phyloP scores from a whole-genome alignment of 2,113 vertebrate species.

The Ailuropoda melanoleuca region DNA sequence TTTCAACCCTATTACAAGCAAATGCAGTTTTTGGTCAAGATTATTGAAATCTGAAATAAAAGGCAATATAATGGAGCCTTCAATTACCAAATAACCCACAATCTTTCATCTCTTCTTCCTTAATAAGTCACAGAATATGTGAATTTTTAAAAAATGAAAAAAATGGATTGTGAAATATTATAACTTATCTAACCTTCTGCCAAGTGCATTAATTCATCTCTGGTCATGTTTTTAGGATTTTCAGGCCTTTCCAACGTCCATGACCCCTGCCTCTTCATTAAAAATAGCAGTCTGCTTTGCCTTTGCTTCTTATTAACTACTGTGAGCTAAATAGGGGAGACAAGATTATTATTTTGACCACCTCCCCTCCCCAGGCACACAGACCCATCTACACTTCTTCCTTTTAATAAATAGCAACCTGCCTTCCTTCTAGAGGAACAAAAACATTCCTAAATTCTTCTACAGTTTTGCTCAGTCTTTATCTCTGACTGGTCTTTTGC shows the following conservation, averaged over 20 bases:
- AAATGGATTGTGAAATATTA: constrained; percentile 75
- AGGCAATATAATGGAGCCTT: constrained; percentile 65
- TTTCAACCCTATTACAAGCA: constrained; percentile 57
- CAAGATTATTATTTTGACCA: background rate
- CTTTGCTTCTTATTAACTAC: background rate
- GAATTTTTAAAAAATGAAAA: constrained; percentile 68
- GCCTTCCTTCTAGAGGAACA: background rate
- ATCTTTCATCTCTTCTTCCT: constrained; percentile 76
- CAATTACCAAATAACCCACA: constrained; percentile 71
- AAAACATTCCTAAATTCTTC: constrained; percentile 28
- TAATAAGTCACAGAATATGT: constrained; percentile 76
- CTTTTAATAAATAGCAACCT: background rate
- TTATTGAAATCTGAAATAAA: constrained; percentile 74
- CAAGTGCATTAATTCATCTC: constrained; percentile 60
- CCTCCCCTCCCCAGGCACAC: fast-evolving
- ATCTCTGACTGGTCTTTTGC: background rate
- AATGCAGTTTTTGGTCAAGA: constrained; percentile 73
- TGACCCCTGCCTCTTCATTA: background rate
- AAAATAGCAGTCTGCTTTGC: background rate
- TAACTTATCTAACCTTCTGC: constrained; percentile 78
- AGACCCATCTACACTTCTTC: background rate
- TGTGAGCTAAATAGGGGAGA: background rate
- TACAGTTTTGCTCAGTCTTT: constrained; percentile 16
- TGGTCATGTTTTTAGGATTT: constrained; percentile 29
- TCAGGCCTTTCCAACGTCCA: background rate